Percentiles rank a stretch among this genome's conserved stretches.
phyloP scores from a whole-genome alignment of 2,113 vertebrate species.

The Trematocara macrostoma region DNA sequence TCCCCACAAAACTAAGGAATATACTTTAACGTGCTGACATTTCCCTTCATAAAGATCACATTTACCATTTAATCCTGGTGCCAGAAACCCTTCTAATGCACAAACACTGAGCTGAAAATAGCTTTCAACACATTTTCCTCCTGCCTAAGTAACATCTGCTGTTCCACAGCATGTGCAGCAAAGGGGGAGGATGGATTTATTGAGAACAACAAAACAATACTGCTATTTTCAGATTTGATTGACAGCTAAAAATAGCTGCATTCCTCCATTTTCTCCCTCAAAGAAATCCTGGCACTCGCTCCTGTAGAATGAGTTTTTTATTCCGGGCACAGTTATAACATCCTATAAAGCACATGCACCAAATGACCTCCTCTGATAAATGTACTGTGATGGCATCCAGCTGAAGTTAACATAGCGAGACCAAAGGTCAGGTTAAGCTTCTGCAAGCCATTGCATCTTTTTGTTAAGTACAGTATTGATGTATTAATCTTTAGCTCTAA shows the following conservation, averaged over 20 bases:
- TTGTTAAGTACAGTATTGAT: neutral
- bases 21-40: neutral
- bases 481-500: neutral
- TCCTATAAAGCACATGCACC: neutral
- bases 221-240: neutral
- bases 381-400: neutral
- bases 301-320: neutral
- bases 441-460: neutral
- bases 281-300: neutral
- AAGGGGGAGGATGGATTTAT: neutral
- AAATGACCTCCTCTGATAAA: conserved; percentile 6
- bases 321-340: neutral
- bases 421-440: neutral
- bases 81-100: neutral
- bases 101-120: neutral
- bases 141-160: neutral
- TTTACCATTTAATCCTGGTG: neutral
- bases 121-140: neutral
- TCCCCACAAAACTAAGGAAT: neutral
- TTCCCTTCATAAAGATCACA: neutral
- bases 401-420: neutral
- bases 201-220: neutral
- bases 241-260: neutral
- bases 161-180: neutral
- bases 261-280: neutral